phyloP scores from a whole-genome alignment of 2,888 invertebrate genomes.

The Lucinisca nassula region DNA sequence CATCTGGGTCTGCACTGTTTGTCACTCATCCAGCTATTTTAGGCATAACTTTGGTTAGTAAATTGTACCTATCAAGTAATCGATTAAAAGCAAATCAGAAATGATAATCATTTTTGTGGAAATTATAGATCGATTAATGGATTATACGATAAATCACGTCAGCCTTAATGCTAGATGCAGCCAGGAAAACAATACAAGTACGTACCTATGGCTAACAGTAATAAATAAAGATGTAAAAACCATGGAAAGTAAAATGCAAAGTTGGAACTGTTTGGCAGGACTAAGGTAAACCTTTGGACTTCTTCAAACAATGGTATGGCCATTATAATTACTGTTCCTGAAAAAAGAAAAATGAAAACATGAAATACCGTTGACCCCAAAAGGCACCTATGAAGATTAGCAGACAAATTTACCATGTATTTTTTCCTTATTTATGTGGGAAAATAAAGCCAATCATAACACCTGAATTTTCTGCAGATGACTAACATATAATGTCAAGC shows the following conservation, averaged over 20 bases:
- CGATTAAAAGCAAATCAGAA: background rate
- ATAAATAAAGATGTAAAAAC: constrained; percentile 93
- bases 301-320: constrained; percentile 97
- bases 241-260: constrained; percentile 95
- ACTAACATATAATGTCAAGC: no score
- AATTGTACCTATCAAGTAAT: no score
- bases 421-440: no score
- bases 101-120: background rate
- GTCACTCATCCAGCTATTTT: no score
- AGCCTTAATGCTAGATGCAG: background rate
- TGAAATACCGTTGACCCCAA: no score
- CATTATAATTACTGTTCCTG: constrained; percentile 89
- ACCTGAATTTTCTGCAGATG: no score
- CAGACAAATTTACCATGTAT: no score
- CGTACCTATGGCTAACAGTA: constrained; percentile 92
- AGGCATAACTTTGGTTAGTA: no score
- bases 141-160: background rate
- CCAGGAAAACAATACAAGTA: background rate
- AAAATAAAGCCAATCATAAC: background rate
- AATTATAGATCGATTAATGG: background rate
- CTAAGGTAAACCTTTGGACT: constrained; percentile 92
- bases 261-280: constrained; percentile 95
- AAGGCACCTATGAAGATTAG: no score
- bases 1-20: no score
- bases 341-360: constrained; percentile 41